Evolutionary conservation across 1,140 invertebrate genomes (phyloP).

Genomic region (Triops cancriformis): DNA sequence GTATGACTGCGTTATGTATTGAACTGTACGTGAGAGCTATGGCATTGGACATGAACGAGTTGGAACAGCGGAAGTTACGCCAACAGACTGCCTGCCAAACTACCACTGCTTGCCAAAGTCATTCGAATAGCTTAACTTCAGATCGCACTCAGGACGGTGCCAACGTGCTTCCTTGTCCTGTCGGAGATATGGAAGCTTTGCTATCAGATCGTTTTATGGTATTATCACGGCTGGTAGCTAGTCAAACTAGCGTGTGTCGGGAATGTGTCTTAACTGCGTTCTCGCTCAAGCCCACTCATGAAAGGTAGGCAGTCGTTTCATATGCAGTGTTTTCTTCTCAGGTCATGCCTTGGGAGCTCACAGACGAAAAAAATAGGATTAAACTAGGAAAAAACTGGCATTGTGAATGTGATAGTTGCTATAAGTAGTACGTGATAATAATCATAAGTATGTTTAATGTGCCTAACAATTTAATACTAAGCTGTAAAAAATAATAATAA

Average conservation of each 20-base stretch:
- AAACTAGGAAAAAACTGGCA: too few relatives aligned
- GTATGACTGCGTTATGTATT: conserved; percentile 55
- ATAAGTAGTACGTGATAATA: too few relatives aligned
- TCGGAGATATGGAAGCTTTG: conserved; percentile 44
- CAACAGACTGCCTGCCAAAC: conserved; percentile 42
- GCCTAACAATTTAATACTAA: too few relatives aligned
- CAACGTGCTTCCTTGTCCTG: conserved; percentile 25
- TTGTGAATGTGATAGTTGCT: too few relatives aligned
- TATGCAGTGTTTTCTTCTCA: not conserved
- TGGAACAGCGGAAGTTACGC: conserved; percentile 56
- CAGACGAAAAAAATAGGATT: too few relatives aligned
- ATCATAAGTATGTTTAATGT: too few relatives aligned
- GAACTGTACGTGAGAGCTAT: conserved; percentile 63
- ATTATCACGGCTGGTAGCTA: conserved; percentile 47
- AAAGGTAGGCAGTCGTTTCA: conserved; percentile 36
- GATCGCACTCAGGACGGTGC: not conserved
- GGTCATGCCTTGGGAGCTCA: too few relatives aligned
- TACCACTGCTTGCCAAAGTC: not conserved
- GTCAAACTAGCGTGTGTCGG: conserved; percentile 47
- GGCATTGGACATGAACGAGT: conserved; percentile 63
- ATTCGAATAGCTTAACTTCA: not conserved
- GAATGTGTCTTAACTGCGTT: conserved; percentile 58
- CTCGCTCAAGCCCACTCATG: conserved; percentile 50
- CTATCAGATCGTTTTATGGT: conserved; percentile 50
- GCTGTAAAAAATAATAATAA: too few relatives aligned